A percentile compares a stretch with the other conserved stretches of the same genome.
phyloP scores from a whole-genome alignment of 2,888 invertebrate genomes.

The Phorcus lineatus region DNA sequence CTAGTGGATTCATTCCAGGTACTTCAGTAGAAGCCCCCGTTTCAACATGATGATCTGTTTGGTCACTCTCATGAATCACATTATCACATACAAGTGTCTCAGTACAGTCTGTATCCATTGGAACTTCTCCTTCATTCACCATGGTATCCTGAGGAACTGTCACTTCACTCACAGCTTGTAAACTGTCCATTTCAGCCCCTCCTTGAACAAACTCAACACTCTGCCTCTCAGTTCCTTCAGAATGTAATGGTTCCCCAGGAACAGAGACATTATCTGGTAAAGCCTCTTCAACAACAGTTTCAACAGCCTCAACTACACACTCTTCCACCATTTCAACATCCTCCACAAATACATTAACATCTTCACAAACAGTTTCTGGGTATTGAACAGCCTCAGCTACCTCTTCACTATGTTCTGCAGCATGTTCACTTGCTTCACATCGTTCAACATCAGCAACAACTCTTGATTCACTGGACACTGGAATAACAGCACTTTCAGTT shows the following conservation, averaged over 20 bases:
- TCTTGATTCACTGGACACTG: neutral
- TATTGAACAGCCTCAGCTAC: neutral
- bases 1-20: neutral
- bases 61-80: neutral
- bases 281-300: neutral
- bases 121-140: neutral
- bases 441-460: neutral
- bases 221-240: neutral
- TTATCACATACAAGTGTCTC: neutral
- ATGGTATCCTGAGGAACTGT: neutral
- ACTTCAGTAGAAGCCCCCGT: neutral
- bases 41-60: neutral
- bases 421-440: neutral
- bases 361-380: neutral
- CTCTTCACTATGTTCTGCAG: neutral
- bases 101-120: slow-evolving; percentile 4
- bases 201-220: neutral
- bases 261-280: neutral
- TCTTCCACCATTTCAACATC: neutral
- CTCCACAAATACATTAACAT: neutral
- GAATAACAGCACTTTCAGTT: neutral
- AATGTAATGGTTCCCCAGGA: neutral
- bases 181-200: neutral
- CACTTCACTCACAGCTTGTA: too few relatives aligned
- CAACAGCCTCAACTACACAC: neutral